phyloP scores from a whole-genome alignment of 1,140 invertebrate genomes.

The Tetranychus cinnabarinus region DNA sequence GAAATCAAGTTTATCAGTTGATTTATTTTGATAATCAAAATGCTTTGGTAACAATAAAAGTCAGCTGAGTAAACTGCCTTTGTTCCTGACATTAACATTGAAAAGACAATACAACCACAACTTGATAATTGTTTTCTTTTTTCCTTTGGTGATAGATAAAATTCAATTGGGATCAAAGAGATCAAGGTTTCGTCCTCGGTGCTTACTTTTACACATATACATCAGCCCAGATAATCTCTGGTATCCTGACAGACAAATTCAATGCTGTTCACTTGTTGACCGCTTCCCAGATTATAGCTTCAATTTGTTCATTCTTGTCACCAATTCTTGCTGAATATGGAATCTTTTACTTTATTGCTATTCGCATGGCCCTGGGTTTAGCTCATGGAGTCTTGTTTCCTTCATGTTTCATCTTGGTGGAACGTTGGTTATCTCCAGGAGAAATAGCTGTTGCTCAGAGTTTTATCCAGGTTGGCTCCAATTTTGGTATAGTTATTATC shows the following conservation, averaged over 20 bases:
- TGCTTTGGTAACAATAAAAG: too few species aligned
- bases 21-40: too few species aligned
- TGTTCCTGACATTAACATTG: too few species aligned
- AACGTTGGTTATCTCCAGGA: background rate
- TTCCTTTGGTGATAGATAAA: too few species aligned
- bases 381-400: background rate
- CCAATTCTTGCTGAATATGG: background rate
- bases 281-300: background rate
- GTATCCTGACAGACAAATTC: constrained; percentile 41
- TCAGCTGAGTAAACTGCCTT: too few species aligned
- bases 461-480: too few species aligned
- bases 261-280: background rate
- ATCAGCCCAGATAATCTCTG: constrained; percentile 54
- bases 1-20: too few species aligned
- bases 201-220: constrained; percentile 71
- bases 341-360: background rate
- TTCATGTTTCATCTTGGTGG: background rate
- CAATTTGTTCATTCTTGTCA: background rate
- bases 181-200: constrained; percentile 36
- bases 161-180: too few species aligned
- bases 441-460: too few species aligned
- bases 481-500: too few species aligned
- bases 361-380: background rate
- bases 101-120: too few species aligned
- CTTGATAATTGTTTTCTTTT: too few species aligned